Base-by-base conservation (phyloP, 1,140 invertebrate genomes). In the Rhopalosiphum maidis region DNA sequence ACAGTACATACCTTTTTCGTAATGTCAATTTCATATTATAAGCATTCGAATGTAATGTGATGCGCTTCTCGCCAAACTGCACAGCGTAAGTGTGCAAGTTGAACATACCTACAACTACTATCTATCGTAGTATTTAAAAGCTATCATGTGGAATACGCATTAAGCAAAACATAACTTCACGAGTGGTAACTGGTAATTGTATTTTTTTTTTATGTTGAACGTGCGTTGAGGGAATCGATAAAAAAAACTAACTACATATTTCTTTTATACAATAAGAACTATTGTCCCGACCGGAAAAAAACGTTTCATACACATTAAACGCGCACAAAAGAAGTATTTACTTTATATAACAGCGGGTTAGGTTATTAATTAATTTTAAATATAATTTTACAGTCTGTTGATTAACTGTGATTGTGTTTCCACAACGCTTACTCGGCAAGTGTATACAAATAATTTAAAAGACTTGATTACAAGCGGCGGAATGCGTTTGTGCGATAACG, bases 281-380 rank as follows among this genome's bases (percentile, higher is more conserved):
- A 77, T 77, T n/a, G 30, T 77, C 6, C 15, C 60, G 60, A 77
- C 30, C 15, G 30, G 60, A 1, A 43, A 43, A 86, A 86, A 86
- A 86, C 37, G 37, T 46, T 87, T 87, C 30, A n/a, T 46, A 87
- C 85, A 43, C 37, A 85, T 85, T 85, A 85, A 85, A 85, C 23
- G 35, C 41, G 23, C 22, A 87, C 43, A 87, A 87, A 87, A 87
- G 43, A 87, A 87, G 30, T 87, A 48, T 87, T 48, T 87, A 87
- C 85, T 46, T 87, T 87, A 87, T 87, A 15, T 41, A 43, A 43
- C 23, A n/a, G 85, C 4, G 23, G 43, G 85, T 87, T 48, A 9
- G 6, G 6, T 35, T 48, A n/a, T 48, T n/a, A 87, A 48, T 87
- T 87, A 87, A n/a, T 87, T 48, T 48, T 87, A 51, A 48, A 87